These are phyloP conservation scores for Danio choprae DNA, from an alignment of 2,797 vertebrate genomes.

Conservation along the genomic window DNA sequence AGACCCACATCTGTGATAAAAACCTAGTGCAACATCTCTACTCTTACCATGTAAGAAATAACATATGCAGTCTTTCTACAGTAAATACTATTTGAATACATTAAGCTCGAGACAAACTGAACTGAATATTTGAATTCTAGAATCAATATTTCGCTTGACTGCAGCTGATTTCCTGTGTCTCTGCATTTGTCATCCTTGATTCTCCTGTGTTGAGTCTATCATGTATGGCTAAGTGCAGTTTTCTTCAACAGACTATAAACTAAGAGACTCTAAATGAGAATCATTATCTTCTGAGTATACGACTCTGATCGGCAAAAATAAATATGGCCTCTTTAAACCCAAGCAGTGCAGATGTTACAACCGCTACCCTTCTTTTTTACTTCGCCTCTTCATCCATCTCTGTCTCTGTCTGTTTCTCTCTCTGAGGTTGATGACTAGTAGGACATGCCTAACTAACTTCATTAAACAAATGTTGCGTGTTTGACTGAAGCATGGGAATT, in stretches of 20 bases:
- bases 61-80: neutral
- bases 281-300: slow-evolving; percentile 52
- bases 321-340: slow-evolving; percentile 50
- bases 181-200: slow-evolving; percentile 32
- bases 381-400: slow-evolving; percentile 32
- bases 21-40: neutral
- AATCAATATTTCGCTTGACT: slow-evolving; percentile 45
- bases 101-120: slow-evolving; percentile 14
- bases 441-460: slow-evolving; percentile 62
- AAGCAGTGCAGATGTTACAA: slow-evolving; percentile 52
- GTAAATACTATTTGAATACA: slow-evolving; percentile 25
- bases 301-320: slow-evolving; percentile 47
- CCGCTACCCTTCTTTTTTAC: slow-evolving; percentile 16
- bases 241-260: slow-evolving; percentile 44
- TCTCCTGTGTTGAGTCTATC: slow-evolving; percentile 54
- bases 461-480: slow-evolving; percentile 68
- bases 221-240: slow-evolving; percentile 53
- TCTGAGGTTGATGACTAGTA: slow-evolving; percentile 55
- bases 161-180: slow-evolving; percentile 44
- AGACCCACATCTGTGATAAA: neutral
- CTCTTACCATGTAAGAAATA: neutral
- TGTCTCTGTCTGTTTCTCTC: slow-evolving; percentile 28
- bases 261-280: slow-evolving; percentile 52
- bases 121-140: slow-evolving; percentile 36
- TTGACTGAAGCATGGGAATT: slow-evolving; percentile 66